These are phyloP conservation scores for Himalopsyche anomala DNA, from an alignment of 2,888 invertebrate genomes.

Conservation along the genomic window DNA sequence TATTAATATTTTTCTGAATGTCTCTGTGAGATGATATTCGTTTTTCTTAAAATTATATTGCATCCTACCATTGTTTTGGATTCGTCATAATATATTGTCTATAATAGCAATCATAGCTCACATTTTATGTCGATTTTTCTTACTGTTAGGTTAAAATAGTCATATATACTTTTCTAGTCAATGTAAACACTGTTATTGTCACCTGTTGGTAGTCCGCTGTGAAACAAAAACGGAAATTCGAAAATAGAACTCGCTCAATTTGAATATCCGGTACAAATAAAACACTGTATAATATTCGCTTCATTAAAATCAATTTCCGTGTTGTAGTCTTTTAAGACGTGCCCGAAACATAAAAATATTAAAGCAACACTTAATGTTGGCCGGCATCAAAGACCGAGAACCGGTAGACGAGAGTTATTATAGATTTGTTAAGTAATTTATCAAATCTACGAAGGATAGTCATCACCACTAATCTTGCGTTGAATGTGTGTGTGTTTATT, in stretches of 20 bases:
- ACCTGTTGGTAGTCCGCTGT: neutral
- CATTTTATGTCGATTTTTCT: too few relatives aligned
- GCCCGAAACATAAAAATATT: slow-evolving; percentile 13
- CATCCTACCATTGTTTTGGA: too few relatives aligned
- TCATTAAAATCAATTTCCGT: slow-evolving; percentile 66
- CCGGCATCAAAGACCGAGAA: slow-evolving; percentile 59
- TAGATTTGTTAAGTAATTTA: slow-evolving; percentile 63
- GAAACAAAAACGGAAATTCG: slow-evolving; percentile 5
- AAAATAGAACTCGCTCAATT: slow-evolving; percentile 3
- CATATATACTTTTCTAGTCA: too few relatives aligned
- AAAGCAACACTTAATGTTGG: slow-evolving; percentile 36
- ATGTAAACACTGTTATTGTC: neutral
- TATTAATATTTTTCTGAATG: too few relatives aligned
- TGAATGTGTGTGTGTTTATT: neutral
- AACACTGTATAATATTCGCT: slow-evolving; percentile 55
- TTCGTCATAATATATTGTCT: too few relatives aligned
- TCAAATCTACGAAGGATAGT: slow-evolving; percentile 51
- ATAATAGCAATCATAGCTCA: too few relatives aligned
- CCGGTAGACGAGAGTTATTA: slow-evolving; percentile 56
- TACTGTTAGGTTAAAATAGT: too few relatives aligned
- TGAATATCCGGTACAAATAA: slow-evolving; percentile 29
- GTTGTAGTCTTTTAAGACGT: slow-evolving; percentile 39
- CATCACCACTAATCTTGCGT: slow-evolving; percentile 20
- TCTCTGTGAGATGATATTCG: too few relatives aligned
- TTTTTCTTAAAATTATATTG: too few relatives aligned